A percentile compares a stretch with the other conserved stretches of the same genome.
These are phyloP conservation scores for Ommatoiulus sabulosus DNA, from an alignment of 2,888 invertebrate species.

Conservation along the genomic window DNA sequence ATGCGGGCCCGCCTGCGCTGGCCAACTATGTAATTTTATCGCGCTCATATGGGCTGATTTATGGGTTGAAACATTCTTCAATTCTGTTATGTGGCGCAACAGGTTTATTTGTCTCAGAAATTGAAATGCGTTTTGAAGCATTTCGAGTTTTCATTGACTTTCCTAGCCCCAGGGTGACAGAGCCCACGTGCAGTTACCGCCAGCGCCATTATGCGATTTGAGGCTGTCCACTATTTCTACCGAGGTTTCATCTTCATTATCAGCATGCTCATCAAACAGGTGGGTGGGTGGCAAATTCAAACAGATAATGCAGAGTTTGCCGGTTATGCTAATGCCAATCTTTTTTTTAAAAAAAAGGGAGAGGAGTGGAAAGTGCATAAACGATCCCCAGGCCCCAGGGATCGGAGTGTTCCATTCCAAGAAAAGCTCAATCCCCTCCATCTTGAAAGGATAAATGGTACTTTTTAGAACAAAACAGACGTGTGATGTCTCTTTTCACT, in stretches of 20 bases:
- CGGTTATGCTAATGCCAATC: neutral
- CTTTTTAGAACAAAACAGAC: too few species aligned
- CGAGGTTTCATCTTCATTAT: constrained; percentile 33
- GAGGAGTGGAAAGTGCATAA: neutral
- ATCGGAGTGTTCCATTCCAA: too few species aligned
- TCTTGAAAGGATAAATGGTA: too few species aligned
- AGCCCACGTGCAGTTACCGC: constrained; percentile 14
- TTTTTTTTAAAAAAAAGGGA: neutral
- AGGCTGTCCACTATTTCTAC: neutral
- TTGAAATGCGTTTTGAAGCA: constrained; percentile 19
- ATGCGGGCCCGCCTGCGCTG: neutral
- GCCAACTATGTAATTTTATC: constrained; percentile 36
- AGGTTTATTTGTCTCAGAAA: constrained; percentile 43
- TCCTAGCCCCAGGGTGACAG: constrained; percentile 8
- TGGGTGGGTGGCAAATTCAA: constrained; percentile 36
- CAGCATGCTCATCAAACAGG: constrained; percentile 33
- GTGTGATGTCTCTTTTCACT: too few species aligned
- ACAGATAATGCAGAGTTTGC: neutral
- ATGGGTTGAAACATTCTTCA: constrained; percentile 19
- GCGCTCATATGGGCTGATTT: constrained; percentile 36
- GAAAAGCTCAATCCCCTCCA: too few species aligned
- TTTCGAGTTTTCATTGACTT: constrained; percentile 25
- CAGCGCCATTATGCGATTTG: neutral
- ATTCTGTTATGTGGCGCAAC: constrained; percentile 24
- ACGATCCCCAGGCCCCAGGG: neutral